Base-by-base conservation (phyloP, 23 tunicate genomes). In the Trididemnum nubilum region DNA sequence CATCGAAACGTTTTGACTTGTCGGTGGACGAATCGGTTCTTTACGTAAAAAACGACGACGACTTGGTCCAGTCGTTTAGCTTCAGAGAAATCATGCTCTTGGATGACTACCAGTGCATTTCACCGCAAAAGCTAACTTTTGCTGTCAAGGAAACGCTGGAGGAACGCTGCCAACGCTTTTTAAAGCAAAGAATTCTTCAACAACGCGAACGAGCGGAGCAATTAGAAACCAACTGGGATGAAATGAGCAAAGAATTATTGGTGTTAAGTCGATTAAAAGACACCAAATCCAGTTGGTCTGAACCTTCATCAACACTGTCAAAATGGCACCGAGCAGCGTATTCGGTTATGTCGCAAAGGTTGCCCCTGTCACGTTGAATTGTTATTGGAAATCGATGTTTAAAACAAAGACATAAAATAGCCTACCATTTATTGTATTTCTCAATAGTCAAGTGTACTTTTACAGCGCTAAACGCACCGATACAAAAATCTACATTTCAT, bases 31-130 rank as follows among this genome's bases (percentile, higher is more conserved):
- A 88, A 4, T 73, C 52, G 34, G 34, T 37, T n/a, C 22, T 93
- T 29, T 93, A 72, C 32, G 95, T 64, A 0, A 72, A 81, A 66
- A 87, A 81, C 38, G 92, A 87, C 15, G 84, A 80, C 50, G 72
- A 26, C 4, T 19, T 26, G 29, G 73, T 85, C 7, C 52, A 78
- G 33, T 21, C 38, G 15, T 91, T 73, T 49, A 63, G 54, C 58
- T 50, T 91, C 0, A 79, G 83, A 27, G 77, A 75, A 31, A 76
- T 85, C 30, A 59, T 84, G 24, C 50, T 89, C 9, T 75, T 91
- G 57, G 83, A 82, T 26, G 33, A 67, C 50, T 65, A 27, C 49
- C 67, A 61, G 22, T 37, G 49, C 4, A 15, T 28, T 0, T 51
- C 54, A 34, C 9, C 33, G 22, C 80, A n/a, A 4, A 61, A 31